Percentiles rank a stretch among this genome's conserved stretches.
These are phyloP conservation scores for Carabus problematicus DNA, from an alignment of 2,888 invertebrate genomes.

Conservation along the genomic window DNA sequence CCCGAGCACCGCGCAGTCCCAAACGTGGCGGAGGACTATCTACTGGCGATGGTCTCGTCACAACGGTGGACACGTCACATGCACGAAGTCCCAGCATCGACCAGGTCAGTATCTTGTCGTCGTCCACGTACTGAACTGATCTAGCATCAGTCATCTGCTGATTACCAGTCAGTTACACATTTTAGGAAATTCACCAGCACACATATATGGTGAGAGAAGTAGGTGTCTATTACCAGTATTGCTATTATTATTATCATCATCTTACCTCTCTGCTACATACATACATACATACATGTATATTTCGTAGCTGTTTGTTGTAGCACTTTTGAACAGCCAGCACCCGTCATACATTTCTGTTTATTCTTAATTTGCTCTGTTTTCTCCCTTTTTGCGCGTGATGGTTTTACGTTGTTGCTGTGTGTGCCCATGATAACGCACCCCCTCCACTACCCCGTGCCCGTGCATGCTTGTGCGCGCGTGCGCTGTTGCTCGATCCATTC, in stretches of 20 bases:
- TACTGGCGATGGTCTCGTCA: slow-evolving; percentile 58
- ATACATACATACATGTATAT: no score
- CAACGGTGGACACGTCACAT: slow-evolving; percentile 60
- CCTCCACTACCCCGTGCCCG: slow-evolving; percentile 7
- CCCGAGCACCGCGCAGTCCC: slow-evolving; percentile 79
- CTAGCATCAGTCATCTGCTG: background rate
- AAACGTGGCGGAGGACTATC: slow-evolving; percentile 62
- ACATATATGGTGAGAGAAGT: no score
- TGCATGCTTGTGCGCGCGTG: slow-evolving; percentile 53
- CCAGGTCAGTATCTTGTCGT: slow-evolving; percentile 71
- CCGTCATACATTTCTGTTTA: slow-evolving; percentile 24
- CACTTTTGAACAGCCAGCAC: slow-evolving; percentile 34
- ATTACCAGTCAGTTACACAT: no score
- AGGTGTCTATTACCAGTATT: no score
- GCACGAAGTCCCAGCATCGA: slow-evolving; percentile 87
- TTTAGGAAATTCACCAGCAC: no score
- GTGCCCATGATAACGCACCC: background rate
- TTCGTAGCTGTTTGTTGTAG: slow-evolving; percentile 17
- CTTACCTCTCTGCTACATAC: no score
- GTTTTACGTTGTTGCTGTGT: slow-evolving; percentile 7
- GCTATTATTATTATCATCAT: no score
- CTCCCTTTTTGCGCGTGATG: slow-evolving; percentile 20
- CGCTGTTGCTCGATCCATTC: slow-evolving; percentile 51
- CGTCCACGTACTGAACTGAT: background rate
- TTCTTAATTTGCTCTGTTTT: slow-evolving; percentile 41